These are phyloP conservation scores for Pelodytes ibericus DNA, from an alignment of 2,797 vertebrate genomes.

Conservation along the genomic window DNA sequence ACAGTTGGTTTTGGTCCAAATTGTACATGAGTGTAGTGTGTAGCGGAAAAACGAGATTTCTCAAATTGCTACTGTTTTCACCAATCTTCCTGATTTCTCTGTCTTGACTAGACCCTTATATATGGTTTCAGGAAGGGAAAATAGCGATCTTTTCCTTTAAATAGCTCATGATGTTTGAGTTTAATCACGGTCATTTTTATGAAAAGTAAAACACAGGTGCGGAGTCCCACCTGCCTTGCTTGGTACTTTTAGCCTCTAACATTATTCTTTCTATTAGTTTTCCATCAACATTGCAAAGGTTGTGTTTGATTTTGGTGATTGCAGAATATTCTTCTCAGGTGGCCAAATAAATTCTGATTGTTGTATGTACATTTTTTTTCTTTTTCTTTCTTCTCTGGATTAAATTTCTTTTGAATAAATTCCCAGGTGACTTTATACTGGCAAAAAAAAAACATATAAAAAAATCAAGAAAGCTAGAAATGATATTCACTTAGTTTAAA, in stretches of 20 bases:
- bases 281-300: neutral
- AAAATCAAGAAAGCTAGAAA: conserved; percentile 21
- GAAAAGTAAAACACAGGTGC: too few species aligned
- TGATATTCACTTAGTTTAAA: conserved; percentile 48
- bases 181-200: too few species aligned
- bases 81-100: too few species aligned
- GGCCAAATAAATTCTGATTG: conserved; percentile 10
- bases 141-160: too few species aligned
- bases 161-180: too few species aligned
- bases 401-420: conserved; percentile 25
- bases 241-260: neutral
- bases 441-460: conserved; percentile 5
- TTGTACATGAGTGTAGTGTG: too few species aligned
- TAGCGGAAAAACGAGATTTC: too few species aligned
- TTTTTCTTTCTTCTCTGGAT: neutral
- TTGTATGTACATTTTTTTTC: neutral
- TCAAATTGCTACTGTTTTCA: too few species aligned
- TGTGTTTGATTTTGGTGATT: neutral
- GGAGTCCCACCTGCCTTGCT: too few species aligned
- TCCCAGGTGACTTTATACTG: conserved; percentile 13
- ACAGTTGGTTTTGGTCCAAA: too few species aligned
- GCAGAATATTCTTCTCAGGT: neutral
- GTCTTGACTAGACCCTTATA: too few species aligned
- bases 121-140: too few species aligned
- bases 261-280: neutral